Percentiles rank a stretch among this genome's conserved stretches.
phyloP scores from a whole-genome alignment of 2,888 invertebrate genomes.

The Trachelus tabidus region DNA sequence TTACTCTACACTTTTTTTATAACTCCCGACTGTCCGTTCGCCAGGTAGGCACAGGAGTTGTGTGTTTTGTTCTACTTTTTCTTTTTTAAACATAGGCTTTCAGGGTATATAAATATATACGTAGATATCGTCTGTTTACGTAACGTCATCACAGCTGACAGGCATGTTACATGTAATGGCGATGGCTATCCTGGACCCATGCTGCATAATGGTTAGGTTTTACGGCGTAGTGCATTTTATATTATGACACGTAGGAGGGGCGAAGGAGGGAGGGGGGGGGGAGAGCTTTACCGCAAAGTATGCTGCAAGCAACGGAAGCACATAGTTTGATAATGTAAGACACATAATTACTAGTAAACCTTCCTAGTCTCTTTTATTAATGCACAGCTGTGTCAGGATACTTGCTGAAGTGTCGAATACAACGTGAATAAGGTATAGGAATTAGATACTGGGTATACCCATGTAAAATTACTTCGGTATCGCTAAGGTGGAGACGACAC shows the following conservation, averaged over 20 bases:
- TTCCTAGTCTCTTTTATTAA: not conserved
- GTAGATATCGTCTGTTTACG: too few species aligned
- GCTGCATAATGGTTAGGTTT: not conserved
- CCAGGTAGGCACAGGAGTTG: not conserved
- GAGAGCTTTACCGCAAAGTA: not conserved
- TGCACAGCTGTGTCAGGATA: not conserved
- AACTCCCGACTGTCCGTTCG: not conserved
- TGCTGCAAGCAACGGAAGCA: not conserved
- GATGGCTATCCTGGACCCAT: not conserved
- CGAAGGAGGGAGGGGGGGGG: not conserved
- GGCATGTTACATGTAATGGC: not conserved
- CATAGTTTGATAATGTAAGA: not conserved
- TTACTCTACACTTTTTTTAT: too few species aligned
- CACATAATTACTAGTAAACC: not conserved
- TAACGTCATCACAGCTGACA: not conserved
- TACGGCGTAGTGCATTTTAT: not conserved
- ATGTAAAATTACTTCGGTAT: not conserved
- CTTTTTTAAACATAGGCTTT: too few species aligned
- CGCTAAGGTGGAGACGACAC: not conserved
- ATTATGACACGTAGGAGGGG: not conserved
- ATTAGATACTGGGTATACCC: not conserved
- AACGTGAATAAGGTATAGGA: not conserved
- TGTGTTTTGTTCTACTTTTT: too few species aligned
- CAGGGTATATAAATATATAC: too few species aligned
- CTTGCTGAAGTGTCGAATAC: not conserved